These are phyloP conservation scores for Anthopleura xanthogrammica DNA, from an alignment of 92 coral and sea anemone genomes.

Conservation along the genomic window DNA sequence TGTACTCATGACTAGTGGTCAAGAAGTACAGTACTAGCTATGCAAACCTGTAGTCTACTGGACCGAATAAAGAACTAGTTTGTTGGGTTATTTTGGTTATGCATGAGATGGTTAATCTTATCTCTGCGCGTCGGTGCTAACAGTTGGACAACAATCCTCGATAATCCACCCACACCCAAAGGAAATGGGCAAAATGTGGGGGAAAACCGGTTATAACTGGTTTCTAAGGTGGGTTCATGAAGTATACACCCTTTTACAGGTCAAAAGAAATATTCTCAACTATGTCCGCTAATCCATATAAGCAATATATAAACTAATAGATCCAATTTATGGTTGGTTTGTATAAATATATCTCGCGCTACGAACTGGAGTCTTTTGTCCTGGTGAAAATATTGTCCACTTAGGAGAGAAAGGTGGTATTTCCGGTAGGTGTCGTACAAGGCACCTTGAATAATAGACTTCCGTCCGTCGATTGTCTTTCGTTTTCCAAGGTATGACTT, in stretches of 20 bases:
- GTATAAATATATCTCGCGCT: not conserved
- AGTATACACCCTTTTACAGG: not conserved
- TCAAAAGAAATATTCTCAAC: not conserved
- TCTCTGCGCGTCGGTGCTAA: not conserved
- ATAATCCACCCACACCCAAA: conserved; percentile 31
- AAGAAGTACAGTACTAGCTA: no score
- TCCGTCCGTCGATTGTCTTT: conserved; percentile 11
- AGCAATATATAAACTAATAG: not conserved
- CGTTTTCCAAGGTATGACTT: not conserved
- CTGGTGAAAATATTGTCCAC: not conserved
- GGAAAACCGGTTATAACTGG: conserved; percentile 20
- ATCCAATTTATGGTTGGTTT: not conserved
- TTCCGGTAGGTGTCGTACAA: not conserved
- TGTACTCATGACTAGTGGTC: no score
- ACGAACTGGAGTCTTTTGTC: not conserved
- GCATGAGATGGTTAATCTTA: not conserved
- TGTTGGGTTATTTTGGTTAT: not conserved
- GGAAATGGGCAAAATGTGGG: conserved; percentile 4
- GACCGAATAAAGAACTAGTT: not conserved
- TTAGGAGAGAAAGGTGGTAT: not conserved
- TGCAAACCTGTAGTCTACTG: not conserved
- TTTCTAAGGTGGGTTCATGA: not conserved
- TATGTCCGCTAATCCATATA: not conserved
- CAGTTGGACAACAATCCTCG: not conserved
- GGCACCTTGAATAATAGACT: not conserved